Conservation (phyloP, 1,140 invertebrate genomes). For the Drosophila mayri region DNA sequence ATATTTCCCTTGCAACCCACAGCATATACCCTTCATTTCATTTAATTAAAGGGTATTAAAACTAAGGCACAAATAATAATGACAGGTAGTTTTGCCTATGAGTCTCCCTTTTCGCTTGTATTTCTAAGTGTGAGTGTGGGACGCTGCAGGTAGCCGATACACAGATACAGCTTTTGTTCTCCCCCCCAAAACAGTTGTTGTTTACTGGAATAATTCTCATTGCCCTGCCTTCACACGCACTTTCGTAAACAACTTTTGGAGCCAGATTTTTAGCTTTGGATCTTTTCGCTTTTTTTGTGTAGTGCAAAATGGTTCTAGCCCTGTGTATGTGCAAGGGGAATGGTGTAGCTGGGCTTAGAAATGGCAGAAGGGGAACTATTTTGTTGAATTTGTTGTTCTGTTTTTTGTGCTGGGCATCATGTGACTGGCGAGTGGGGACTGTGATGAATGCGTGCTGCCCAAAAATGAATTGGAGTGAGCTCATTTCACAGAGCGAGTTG, state of each 20-base stretch:
- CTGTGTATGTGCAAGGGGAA: constrained; percentile 31
- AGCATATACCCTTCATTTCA: not conserved
- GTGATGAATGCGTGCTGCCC: constrained; percentile 59
- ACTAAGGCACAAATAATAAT: constrained; percentile 68
- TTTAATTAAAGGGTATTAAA: constrained; percentile 33
- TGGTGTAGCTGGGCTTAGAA: not conserved
- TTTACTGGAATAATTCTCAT: constrained; percentile 77
- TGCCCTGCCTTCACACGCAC: constrained; percentile 71
- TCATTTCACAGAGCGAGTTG: constrained; percentile 19
- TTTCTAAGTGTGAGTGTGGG: constrained; percentile 52
- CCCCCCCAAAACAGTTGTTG: constrained; percentile 30
- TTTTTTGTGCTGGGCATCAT: constrained; percentile 47
- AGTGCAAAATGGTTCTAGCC: constrained; percentile 61
- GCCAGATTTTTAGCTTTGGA: constrained; percentile 33
- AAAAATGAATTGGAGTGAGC: constrained; percentile 46
- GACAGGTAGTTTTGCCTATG: constrained; percentile 78
- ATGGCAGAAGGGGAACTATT: constrained; percentile 33
- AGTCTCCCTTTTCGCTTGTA: constrained; percentile 31
- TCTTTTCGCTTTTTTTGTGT: constrained; percentile 41
- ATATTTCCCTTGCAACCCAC: not conserved
- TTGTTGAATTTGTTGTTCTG: not conserved
- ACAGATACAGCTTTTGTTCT: constrained; percentile 35
- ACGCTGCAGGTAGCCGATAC: constrained; percentile 69
- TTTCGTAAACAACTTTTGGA: constrained; percentile 82
- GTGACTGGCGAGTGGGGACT: constrained; percentile 64